Base-by-base conservation (phyloP, 2,888 invertebrate genomes). In the Orchesella flavescens region DNA sequence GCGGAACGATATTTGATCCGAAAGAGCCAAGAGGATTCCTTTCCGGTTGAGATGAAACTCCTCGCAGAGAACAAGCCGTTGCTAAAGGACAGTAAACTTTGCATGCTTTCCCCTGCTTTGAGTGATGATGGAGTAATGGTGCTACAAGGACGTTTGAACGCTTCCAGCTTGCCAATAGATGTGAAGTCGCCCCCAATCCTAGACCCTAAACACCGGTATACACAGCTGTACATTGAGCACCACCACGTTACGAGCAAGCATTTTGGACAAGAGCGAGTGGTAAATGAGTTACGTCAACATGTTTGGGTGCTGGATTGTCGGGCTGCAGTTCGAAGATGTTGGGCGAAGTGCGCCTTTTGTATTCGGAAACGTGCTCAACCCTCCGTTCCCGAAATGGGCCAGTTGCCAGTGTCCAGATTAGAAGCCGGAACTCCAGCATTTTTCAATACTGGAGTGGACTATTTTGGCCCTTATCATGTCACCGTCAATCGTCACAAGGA, bases 381-480 rank as follows among this genome's bases (percentile, higher is more conserved):
- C 15, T 7, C 1, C 13, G 59, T 66, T 9, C 77, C 83, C 9
- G 4, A 34, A 17, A 83, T 83, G 83, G 83, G 72, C 5, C 61
- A 65, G 13, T 49, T 77, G n/a, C 83, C 83, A 3, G 12, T 1
- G 5, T 12, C 13, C 1, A 34, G 83, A 55, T 10, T 72, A 9
- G n/a, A 65, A 19, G 13, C 12, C 4, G 17, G 24, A 5, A 24
- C 59, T 0, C 23, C 46, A 3, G 44, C 80, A 23, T 86, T 85
- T 53, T 17, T 61, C 24, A 10, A 71, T 66, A 59, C 61, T 7
- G 69, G 68, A 5, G 21, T 84, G 19, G 84, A 84, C 63, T 73
- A 68, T 23, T 65, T 63, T 65, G 84, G 84, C 0, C 84, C 81
- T 5, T 77, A 71, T 9, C 15, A 4, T 1, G 19, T 82, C 13